phyloP scores from a whole-genome alignment of 2,797 vertebrate species.

The Gadopsis marmoratus region DNA sequence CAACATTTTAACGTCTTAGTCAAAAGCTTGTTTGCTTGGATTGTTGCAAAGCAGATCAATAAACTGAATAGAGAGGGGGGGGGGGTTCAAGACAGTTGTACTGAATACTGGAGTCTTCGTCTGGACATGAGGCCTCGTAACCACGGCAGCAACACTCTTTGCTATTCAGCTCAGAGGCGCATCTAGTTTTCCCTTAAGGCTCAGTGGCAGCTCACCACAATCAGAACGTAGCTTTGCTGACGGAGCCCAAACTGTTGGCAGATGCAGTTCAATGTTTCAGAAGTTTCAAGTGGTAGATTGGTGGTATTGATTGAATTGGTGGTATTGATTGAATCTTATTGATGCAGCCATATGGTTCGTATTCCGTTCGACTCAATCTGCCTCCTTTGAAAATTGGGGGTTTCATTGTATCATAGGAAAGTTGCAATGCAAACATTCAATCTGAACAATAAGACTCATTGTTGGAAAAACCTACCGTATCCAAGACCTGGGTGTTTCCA shows the following conservation, averaged over 20 bases:
- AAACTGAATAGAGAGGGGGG: slow-evolving; percentile 54
- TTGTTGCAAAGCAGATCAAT: slow-evolving; percentile 77
- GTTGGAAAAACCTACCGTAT: not conserved
- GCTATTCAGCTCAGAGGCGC: slow-evolving; percentile 48
- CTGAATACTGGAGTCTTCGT: slow-evolving; percentile 34
- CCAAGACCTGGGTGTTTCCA: not conserved
- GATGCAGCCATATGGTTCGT: too few species aligned
- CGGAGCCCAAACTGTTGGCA: slow-evolving; percentile 62
- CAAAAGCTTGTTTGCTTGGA: slow-evolving; percentile 80
- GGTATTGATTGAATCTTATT: too few species aligned
- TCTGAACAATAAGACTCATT: too few species aligned
- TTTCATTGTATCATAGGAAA: not conserved
- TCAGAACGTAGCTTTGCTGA: slow-evolving; percentile 56
- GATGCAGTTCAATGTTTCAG: slow-evolving; percentile 60
- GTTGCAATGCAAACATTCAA: not conserved
- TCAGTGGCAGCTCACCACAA: slow-evolving; percentile 48
- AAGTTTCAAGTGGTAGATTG: slow-evolving; percentile 64
- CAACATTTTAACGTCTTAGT: slow-evolving; percentile 12
- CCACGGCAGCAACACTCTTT: slow-evolving; percentile 31
- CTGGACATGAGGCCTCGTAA: slow-evolving; percentile 21
- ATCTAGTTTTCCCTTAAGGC: slow-evolving; percentile 45
- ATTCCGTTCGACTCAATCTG: too few species aligned
- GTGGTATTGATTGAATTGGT: slow-evolving; percentile 44
- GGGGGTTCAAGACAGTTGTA: slow-evolving; percentile 58
- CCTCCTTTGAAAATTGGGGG: not conserved